Evolutionary conservation across 2,113 vertebrate genomes (phyloP), one percentile per base, ranked within the genome.

Genomic region (Lichenostomus cassidix): DNA sequence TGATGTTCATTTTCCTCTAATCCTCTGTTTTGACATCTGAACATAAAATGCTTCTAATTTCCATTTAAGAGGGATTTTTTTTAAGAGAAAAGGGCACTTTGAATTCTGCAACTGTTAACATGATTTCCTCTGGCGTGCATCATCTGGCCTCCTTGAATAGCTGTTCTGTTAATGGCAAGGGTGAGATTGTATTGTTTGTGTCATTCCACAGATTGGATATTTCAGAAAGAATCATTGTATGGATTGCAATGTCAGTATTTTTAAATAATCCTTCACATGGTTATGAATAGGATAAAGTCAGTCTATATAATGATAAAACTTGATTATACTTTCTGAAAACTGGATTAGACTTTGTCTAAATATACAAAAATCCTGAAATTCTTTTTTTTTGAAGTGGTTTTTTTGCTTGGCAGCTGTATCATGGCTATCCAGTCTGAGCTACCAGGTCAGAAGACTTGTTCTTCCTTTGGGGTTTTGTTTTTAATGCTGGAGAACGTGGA

Each of bases 11-110:
- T 96, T 86, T 69, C 56, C 29, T 91, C 55, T 94, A 89, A 83
- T 96, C 85, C 81, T 91, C 39, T 70, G 81, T 96, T 93, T 96
- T 96, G 92, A 95, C 89, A 90, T 94, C 75, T 83, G 65, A 94
- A 91, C 96, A 82, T 82, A 52, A 92, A 95, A 74, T 8, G 16
- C 62, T 90, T 39, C 80, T 95, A 69, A 82, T 95, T 85, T 33
- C 47, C 90, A 50, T 96, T 95, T 87, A 88, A 92, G 90, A 88
- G 92, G 65, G 63, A 50, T 35, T 89, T 85, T 89, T 89, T 91
- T 60, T 25, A 82, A 91, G 42, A 90, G 84, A 84, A 89, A 92
- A 94, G 65, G 42, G 21, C 49, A 21, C 81, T 67, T 95, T 94
- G 64, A 68, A 4, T 94, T 87, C 67, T 89, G n/a, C 73, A 94